Conservation (phyloP, 2,888 invertebrate genomes). For the Phrixothrix hirtus region DNA sequence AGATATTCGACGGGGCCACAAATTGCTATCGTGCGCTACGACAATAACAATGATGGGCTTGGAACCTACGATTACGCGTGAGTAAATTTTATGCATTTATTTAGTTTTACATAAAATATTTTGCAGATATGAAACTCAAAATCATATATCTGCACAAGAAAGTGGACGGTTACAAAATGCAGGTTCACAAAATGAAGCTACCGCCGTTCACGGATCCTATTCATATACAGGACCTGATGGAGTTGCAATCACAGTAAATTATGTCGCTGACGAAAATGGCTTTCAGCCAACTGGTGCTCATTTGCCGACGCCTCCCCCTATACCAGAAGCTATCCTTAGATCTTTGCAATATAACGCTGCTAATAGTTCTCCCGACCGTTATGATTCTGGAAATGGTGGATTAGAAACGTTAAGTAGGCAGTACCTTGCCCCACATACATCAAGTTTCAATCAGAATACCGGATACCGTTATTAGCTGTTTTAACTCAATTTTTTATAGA, state of each 20-base stretch:
- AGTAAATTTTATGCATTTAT: constrained; percentile 39
- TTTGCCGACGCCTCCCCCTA: constrained; percentile 62
- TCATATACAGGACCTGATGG: constrained; percentile 59
- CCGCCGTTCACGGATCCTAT: constrained; percentile 57
- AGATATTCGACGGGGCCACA: constrained; percentile 38
- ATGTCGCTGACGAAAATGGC: constrained; percentile 58
- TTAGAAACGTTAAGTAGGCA: constrained; percentile 1
- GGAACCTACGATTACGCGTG: constrained; percentile 56
- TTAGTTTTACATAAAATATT: neutral
- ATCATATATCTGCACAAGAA: constrained; percentile 60
- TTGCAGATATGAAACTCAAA: constrained; percentile 70
- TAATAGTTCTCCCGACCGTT: neutral
- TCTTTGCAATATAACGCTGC: constrained; percentile 53
- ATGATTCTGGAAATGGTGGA: constrained; percentile 19
- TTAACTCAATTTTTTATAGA: too few relatives aligned
- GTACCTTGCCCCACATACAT: constrained; percentile 37
- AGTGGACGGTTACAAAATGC: constrained; percentile 72
- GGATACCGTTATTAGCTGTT: constrained; percentile 55
- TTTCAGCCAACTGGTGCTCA: constrained; percentile 60
- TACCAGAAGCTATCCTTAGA: constrained; percentile 61
- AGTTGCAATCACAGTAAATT: constrained; percentile 53
- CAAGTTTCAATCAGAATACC: constrained; percentile 50
- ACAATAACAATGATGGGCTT: constrained; percentile 54
- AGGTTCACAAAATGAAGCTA: constrained; percentile 63
- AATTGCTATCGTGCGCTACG: constrained; percentile 51